Evolutionary conservation across 2,113 vertebrate species (phyloP), one percentile per base, ranked within the genome.

Genomic region (Nanger granti): DNA sequence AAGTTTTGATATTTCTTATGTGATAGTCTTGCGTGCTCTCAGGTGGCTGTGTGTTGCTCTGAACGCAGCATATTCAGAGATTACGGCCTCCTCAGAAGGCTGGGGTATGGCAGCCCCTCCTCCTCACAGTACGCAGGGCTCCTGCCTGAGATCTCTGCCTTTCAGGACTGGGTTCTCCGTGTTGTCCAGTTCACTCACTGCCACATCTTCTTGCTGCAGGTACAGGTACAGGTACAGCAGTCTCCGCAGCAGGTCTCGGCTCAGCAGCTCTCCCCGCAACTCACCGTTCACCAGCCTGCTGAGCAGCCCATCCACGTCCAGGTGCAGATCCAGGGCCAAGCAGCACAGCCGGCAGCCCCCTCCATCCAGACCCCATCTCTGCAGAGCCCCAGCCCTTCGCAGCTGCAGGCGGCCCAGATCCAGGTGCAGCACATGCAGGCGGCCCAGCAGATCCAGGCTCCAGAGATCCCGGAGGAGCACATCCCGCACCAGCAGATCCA

Each of bases 401-500:
- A 99, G 98, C 98, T 99, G 87, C 99, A 99, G 97, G 99, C 99
- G 15, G 99, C 99, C 96, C 99, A 99, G 94, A 99, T 99, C 97
- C 99, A 99, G 98, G 99, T 97, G 99, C 99, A 98, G 97, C 99
- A 99, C 0, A 98, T 99, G 95, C 99, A 99, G 98, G 98, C 99
- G 24, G 99, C 99, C 93, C 99, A 99, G 2, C 99, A 99, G 98
- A 99, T 99, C 96, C 99, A 99, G 97, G 99, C 99, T 55, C 98
- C 99, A 0, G 99, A 99, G 97, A 99, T 99, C 44, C 99, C 99
- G 66, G 99, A 99, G 94, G 99, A 99, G 60, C 99, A 99, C 80
- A 99, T 99, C 98, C 99, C 99, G 87, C 99, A 99, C 94, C 99
- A 99, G 98, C 99, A 99, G 99, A 99, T 99, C 98, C 99, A 99